These are phyloP conservation scores for Smutsia gigantea DNA, from an alignment of 2,797 vertebrate species.

Conservation along the genomic window DNA sequence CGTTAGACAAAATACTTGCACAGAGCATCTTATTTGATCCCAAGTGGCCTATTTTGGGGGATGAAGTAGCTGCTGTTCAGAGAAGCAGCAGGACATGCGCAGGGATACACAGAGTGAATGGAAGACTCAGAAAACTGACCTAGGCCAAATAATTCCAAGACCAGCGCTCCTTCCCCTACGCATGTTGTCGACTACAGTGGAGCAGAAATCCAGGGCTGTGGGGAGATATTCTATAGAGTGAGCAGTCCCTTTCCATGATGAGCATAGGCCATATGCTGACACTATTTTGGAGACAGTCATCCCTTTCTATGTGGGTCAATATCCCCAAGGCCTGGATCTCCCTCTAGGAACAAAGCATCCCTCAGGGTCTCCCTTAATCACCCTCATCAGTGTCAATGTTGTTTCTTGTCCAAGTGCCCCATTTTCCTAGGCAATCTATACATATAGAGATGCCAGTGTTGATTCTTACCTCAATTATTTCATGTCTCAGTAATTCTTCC, in stretches of 20 bases:
- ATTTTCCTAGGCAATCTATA: conserved; percentile 28
- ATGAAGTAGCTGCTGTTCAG: not conserved
- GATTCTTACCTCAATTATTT: not conserved
- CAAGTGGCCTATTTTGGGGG: not conserved
- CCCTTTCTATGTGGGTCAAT: not conserved
- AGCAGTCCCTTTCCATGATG: not conserved
- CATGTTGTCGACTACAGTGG: not conserved
- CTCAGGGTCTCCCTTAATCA: conserved; percentile 17
- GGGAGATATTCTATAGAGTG: too few relatives aligned
- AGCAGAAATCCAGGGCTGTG: not conserved
- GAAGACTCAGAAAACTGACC: not conserved
- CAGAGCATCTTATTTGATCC: not conserved
- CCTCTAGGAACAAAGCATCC: not conserved
- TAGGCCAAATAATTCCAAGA: not conserved
- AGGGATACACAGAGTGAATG: not conserved
- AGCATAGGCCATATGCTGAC: not conserved
- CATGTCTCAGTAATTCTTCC: conserved; percentile 27
- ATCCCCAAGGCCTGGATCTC: not conserved
- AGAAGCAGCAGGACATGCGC: not conserved
- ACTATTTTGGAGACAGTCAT: not conserved
- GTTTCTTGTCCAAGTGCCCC: not conserved
- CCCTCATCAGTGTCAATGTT: not conserved
- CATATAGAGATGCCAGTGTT: not conserved
- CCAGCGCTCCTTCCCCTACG: not conserved
- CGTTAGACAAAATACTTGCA: conserved; percentile 29